A percentile compares a stretch with the other conserved stretches of the same genome.
These are phyloP conservation scores for Dendroctonus ponderosae DNA, from an alignment of 1,140 invertebrate genomes.

Conservation along the genomic window DNA sequence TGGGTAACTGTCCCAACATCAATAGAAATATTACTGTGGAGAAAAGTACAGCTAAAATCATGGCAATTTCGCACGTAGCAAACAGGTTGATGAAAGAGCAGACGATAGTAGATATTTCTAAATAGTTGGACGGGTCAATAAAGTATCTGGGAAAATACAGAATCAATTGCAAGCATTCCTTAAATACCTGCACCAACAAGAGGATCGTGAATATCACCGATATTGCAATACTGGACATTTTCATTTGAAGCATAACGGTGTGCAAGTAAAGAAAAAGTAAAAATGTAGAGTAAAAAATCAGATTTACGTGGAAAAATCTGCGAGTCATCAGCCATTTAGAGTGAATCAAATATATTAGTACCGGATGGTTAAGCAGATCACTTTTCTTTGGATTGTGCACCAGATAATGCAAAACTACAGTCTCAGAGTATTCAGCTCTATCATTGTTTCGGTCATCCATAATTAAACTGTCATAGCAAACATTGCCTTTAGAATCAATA, in stretches of 20 bases:
- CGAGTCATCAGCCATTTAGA: conserved; percentile 27
- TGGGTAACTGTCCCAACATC: conserved; percentile 35
- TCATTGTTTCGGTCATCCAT: conserved; percentile 6
- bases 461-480: conserved; percentile 35
- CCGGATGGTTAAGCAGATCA: conserved; percentile 32
- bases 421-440: conserved; percentile 25
- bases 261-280: conserved; percentile 27
- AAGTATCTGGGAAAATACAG: conserved; percentile 24
- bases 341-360: conserved; percentile 33
- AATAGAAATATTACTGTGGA: conserved; percentile 31
- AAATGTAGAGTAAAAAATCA: conserved; percentile 30
- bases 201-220: conserved; percentile 11
- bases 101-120: conserved; percentile 28
- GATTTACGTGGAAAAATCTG: conserved; percentile 31
- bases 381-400: conserved; percentile 20
- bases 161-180: conserved; percentile 33
- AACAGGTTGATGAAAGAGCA: conserved; percentile 20
- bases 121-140: conserved; percentile 26
- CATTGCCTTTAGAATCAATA: conserved; percentile 18
- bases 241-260: conserved; percentile 26
- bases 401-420: conserved; percentile 25
- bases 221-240: conserved; percentile 1
- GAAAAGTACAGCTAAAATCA: conserved; percentile 30
- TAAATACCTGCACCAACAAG: conserved; percentile 13
- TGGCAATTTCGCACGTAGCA: conserved; percentile 13